These are phyloP conservation scores for Pantherophis guttatus DNA, from an alignment of 2,113 vertebrate genomes.

Conservation along the genomic window DNA sequence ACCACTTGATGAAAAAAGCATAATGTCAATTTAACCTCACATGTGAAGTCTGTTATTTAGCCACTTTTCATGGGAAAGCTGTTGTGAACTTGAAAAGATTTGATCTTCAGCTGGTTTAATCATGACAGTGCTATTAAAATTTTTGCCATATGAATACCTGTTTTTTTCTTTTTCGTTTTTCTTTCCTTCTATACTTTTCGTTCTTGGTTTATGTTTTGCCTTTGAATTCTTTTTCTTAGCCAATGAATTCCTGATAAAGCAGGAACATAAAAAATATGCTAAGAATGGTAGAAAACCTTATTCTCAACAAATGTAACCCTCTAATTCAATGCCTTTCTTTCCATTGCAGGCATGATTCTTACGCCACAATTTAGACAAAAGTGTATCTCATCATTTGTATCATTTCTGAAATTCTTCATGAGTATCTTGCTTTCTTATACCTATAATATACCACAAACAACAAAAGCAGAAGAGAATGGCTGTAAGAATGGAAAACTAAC, in stretches of 20 bases:
- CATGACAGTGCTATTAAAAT: not conserved
- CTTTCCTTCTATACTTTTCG: not conserved
- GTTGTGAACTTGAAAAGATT: not conserved
- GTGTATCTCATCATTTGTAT: not conserved
- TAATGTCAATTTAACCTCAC: not conserved
- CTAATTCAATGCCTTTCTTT: not conserved
- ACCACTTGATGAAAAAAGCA: not conserved
- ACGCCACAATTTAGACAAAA: not conserved
- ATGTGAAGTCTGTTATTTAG: not conserved
- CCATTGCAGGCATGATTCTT: not conserved
- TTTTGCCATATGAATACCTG: not conserved
- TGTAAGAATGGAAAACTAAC: not conserved
- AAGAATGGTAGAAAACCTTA: not conserved
- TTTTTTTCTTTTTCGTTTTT: not conserved
- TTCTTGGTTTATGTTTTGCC: not conserved
- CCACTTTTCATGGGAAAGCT: not conserved
- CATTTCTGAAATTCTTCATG: constrained; percentile 31
- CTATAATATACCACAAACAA: not conserved
- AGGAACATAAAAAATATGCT: not conserved
- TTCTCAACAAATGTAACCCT: not conserved
- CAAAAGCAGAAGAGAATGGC: constrained; percentile 25
- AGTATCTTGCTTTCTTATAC: constrained; percentile 14
- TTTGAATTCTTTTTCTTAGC: not conserved
- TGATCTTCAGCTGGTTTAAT: not conserved
- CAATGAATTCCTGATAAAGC: not conserved